phyloP scores from a whole-genome alignment of 2,888 invertebrate genomes.

The Leptinotarsa juncta region DNA sequence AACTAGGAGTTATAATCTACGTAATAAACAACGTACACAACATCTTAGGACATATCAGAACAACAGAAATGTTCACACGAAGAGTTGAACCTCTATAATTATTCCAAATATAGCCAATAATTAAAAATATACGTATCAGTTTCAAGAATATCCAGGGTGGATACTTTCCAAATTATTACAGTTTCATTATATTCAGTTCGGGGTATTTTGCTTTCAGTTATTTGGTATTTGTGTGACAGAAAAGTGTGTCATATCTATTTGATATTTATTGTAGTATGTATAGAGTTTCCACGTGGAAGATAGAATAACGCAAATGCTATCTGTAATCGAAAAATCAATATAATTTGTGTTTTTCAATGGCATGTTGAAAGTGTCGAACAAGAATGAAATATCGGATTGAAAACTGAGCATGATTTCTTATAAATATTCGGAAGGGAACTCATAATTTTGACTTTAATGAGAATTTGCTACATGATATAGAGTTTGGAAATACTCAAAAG shows the following conservation, averaged over 20 bases:
- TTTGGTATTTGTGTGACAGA: conserved; percentile 1
- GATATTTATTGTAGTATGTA: not conserved
- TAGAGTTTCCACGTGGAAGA: not conserved
- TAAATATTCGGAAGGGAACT: not conserved
- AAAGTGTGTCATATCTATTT: conserved; percentile 7
- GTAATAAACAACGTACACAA: too few relatives aligned
- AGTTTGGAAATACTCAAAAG: too few relatives aligned
- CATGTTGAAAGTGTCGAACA: not conserved
- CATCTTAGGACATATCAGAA: too few relatives aligned
- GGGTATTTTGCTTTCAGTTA: conserved; percentile 9
- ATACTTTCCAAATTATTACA: not conserved
- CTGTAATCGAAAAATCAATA: too few relatives aligned
- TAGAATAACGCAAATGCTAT: too few relatives aligned
- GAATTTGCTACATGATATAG: too few relatives aligned
- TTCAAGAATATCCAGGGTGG: too few relatives aligned
- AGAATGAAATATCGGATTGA: conserved; percentile 6
- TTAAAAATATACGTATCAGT: too few relatives aligned
- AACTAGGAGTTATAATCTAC: too few relatives aligned
- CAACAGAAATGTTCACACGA: too few relatives aligned
- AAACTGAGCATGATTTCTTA: conserved; percentile 10
- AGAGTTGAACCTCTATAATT: too few relatives aligned
- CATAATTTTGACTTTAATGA: not conserved
- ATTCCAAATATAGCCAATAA: too few relatives aligned
- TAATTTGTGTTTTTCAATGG: not conserved
- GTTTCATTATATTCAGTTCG: not conserved